A percentile compares a stretch with the other conserved stretches of the same genome.
These are phyloP conservation scores for Acleris literana DNA, from an alignment of 2,888 invertebrate species.

Conservation along the genomic window DNA sequence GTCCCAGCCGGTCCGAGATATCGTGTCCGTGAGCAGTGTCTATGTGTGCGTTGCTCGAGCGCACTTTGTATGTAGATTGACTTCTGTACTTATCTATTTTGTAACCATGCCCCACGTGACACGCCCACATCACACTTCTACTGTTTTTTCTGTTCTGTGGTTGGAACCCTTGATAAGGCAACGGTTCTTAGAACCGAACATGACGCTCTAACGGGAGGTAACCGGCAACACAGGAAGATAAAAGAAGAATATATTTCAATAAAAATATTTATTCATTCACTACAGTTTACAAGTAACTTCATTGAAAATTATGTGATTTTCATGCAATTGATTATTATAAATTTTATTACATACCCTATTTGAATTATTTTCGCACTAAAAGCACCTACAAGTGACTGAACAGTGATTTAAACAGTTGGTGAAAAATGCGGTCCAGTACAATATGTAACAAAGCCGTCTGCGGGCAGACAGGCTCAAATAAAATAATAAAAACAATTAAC, in stretches of 20 bases:
- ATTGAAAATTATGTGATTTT: slow-evolving; percentile 27
- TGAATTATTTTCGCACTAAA: slow-evolving; percentile 27
- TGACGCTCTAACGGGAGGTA: no score
- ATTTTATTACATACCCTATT: slow-evolving; percentile 26
- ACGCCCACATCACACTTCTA: no score
- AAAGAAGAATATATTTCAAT: slow-evolving; percentile 27
- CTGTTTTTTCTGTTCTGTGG: no score
- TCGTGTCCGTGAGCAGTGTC: no score
- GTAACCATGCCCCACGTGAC: no score
- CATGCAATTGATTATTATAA: slow-evolving; percentile 29
- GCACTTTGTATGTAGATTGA: no score
- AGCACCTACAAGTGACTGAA: slow-evolving; percentile 28
- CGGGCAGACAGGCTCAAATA: slow-evolving; percentile 8
- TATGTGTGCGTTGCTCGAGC: no score
- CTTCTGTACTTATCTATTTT: no score
- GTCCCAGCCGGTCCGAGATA: no score
- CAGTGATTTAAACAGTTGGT: neutral
- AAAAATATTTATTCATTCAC: slow-evolving; percentile 34
- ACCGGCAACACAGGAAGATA: neutral
- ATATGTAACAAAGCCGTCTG: slow-evolving; percentile 1
- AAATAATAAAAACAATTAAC: slow-evolving; percentile 21
- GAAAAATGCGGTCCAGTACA: neutral
- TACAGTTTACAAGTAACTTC: slow-evolving; percentile 33
- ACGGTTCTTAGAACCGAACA: no score
- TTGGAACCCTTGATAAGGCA: no score